phyloP scores from a whole-genome alignment of 2,888 invertebrate genomes.

The Alcis repandata region DNA sequence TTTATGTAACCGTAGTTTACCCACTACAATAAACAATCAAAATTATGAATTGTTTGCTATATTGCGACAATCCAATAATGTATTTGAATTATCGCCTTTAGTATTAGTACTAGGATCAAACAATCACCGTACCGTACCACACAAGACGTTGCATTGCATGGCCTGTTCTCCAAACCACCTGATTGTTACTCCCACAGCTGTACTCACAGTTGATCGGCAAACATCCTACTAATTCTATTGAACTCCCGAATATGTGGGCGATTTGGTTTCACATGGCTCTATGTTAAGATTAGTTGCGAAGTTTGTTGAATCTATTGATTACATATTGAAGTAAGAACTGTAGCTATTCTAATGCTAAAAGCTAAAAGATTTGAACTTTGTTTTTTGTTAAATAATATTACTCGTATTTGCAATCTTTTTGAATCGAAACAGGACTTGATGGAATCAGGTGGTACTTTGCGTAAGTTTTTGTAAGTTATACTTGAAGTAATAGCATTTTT shows the following conservation, averaged over 20 bases:
- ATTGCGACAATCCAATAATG: not conserved
- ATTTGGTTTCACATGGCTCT: conserved; percentile 15
- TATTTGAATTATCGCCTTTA: not conserved
- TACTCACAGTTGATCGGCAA: conserved; percentile 9
- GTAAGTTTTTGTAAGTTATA: no score
- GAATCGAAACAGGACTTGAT: not conserved
- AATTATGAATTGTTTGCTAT: no score
- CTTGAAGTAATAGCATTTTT: no score
- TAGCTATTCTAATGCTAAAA: not conserved
- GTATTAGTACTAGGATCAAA: not conserved
- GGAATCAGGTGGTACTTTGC: not conserved
- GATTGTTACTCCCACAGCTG: conserved; percentile 30
- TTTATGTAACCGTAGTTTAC: no score
- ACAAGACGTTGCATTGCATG: conserved; percentile 13
- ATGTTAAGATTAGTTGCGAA: not conserved
- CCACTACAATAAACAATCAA: no score
- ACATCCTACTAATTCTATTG: conserved; percentile 19
- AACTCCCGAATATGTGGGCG: conserved; percentile 29
- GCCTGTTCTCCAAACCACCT: conserved; percentile 5
- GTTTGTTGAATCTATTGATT: not conserved
- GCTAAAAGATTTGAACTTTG: not conserved
- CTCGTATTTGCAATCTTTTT: no score
- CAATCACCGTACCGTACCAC: conserved; percentile 1
- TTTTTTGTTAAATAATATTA: not conserved
- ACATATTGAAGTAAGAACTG: not conserved